Evolutionary conservation across 2,888 invertebrate species (phyloP), one percentile per base, ranked within the genome.

Genomic region (Drosophila atroscutellata): DNA sequence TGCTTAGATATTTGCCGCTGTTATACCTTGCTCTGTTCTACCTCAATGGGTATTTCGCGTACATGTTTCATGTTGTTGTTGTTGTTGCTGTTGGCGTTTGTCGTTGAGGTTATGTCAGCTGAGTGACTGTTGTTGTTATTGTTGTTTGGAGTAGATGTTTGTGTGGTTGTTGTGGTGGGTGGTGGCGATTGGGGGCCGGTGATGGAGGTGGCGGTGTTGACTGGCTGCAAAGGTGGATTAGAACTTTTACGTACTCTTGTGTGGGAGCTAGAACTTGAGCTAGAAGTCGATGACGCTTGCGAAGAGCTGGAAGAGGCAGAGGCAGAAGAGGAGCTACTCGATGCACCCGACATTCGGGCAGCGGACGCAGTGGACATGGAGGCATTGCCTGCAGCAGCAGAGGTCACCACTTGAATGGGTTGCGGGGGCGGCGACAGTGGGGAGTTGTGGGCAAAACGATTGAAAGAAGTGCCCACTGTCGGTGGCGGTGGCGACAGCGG

Each of bases 21-120:
- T 67, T 78, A 75, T 89, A 93, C 93, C 93, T 92, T 90, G 75
- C 87, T 90, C 73, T 92, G 91, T 77, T 92, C 91, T 72, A 93
- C 92, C 86, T 92, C 93, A 61, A 93, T 93, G 64, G 93, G 93
- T 72, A 93, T 93, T 90, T 93, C 92, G 59, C 93, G 93, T 52
- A 92, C 80, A 75, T 91, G 82, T 86, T 87, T 84, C 52, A 62
- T 69, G 54, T 66, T 78, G 75, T 80, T 75, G 77, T 68, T 82
- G 47, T 69, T 87, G 80, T 68, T 81, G 75, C 64, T 69, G 66
- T 60, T 62, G 61, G 50, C 37, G 78, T 65, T 84, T 84, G 81
- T 68, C 79, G 77, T 73, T 83, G 78, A 58, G 32, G 65, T 55
- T 65, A 47, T 72, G 68, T 68, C 66, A 61, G 73, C 58, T 51